A percentile compares a stretch with the other conserved stretches of the same genome.
phyloP scores from a whole-genome alignment of 2,888 invertebrate species.

The Drosophila pseudotakahashii region DNA sequence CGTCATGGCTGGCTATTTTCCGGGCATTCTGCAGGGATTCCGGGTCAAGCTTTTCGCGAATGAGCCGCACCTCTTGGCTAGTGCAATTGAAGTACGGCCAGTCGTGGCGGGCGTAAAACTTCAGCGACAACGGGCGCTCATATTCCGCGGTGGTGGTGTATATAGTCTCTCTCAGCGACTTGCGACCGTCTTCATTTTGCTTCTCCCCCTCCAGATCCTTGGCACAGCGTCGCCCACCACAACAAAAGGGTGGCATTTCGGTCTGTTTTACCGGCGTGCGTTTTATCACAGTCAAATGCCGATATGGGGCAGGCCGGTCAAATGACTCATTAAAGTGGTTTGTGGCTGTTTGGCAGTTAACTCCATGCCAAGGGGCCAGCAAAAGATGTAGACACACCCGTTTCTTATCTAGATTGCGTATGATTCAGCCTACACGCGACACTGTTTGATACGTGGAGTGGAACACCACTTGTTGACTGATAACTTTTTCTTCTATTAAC shows the following conservation, averaged over 20 bases:
- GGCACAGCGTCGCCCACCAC: conserved; percentile 63
- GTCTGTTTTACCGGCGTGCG: neutral
- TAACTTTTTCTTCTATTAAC: neutral
- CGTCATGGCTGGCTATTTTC: neutral
- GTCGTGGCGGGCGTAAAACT: conserved; percentile 73
- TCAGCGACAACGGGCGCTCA: conserved; percentile 60
- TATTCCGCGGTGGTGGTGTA: conserved; percentile 38
- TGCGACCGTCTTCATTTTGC: neutral
- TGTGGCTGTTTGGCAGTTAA: conserved; percentile 36
- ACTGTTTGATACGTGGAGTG: conserved; percentile 23
- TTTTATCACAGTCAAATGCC: conserved; percentile 12
- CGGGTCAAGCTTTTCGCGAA: conserved; percentile 46
- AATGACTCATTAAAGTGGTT: conserved; percentile 34
- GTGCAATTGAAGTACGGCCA: conserved; percentile 65
- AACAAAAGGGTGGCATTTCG: conserved; percentile 67
- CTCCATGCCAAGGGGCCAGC: conserved; percentile 23
- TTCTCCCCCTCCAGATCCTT: conserved; percentile 44
- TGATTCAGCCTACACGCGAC: conserved; percentile 44
- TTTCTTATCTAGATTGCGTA: conserved; percentile 32
- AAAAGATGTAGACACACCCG: conserved; percentile 26
- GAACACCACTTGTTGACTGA: neutral
- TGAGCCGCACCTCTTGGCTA: conserved; percentile 35
- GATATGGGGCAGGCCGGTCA: conserved; percentile 18
- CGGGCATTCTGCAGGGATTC: conserved; percentile 21
- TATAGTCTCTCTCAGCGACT: neutral